Conservation (phyloP, 1,140 invertebrate genomes). For the Vanessa tameamea region DNA sequence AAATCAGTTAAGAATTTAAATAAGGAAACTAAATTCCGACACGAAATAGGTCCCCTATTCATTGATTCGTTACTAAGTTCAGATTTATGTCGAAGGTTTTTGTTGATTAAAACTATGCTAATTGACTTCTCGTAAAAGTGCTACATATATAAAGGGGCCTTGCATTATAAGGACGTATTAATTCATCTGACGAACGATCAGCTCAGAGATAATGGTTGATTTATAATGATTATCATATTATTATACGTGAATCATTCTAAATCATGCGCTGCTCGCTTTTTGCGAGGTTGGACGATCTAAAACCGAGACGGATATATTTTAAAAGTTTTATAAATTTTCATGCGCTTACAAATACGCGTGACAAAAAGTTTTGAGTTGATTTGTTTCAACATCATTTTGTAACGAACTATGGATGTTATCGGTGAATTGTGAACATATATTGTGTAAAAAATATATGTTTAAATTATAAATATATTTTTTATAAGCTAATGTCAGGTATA, state of each 20-base stretch:
- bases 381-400: background rate
- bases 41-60: background rate
- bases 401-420: no score
- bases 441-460: background rate
- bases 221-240: constrained; percentile 74
- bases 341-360: constrained; percentile 8
- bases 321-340: constrained; percentile 28
- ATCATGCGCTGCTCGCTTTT: constrained; percentile 55
- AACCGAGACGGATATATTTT: constrained; percentile 33
- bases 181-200: constrained; percentile 61
- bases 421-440: background rate
- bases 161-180: constrained; percentile 38
- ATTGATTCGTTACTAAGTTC: background rate
- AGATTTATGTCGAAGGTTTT: background rate
- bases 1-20: background rate
- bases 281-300: constrained; percentile 45
- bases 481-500: no score
- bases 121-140: background rate
- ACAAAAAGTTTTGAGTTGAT: constrained; percentile 8
- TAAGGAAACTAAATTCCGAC: background rate
- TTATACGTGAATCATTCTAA: constrained; percentile 67
- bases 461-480: no score
- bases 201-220: constrained; percentile 67
- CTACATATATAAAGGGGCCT: constrained; percentile 38
- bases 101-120: background rate